Base-by-base conservation (phyloP, 2,113 vertebrate genomes). In the Oncorhynchus keta region DNA sequence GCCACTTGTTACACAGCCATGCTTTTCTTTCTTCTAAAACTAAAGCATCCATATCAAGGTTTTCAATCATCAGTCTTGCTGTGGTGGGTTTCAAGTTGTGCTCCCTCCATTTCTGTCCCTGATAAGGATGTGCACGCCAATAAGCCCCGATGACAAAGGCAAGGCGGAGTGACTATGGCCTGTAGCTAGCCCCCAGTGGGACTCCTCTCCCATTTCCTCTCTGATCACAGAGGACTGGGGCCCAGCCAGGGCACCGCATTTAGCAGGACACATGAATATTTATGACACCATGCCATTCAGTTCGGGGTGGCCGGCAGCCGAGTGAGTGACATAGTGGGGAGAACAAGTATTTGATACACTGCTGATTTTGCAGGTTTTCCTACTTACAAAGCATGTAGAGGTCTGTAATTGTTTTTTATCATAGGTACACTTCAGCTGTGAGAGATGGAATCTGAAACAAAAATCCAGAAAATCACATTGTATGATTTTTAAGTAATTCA, bases 231-330 rank as follows among this genome's bases (percentile, higher is more conserved):
- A 57, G 55, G 55, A 2, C 35, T 68, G 22, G 57, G 49, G 30
- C 26, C 71, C 55, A 14, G 55, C 55, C 55, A 57, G 30, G 75
- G 20, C 49, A 59, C 45, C 11, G 20, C 30, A 45, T 45, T 65
- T 64, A 55, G 51, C 75, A 76, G 55, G 45, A 18, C 24, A 32
- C 2, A 79, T 85, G 48, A 73, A 79, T 81, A 85, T 81, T 74
- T 66, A 81, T 72, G 24, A 39, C n/a, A 55, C 16, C 24, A 48
- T 66, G 2, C 20, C 66, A 26, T 32, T 59, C 48, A 3, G 24
- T n/a, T 74, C 35, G 48, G 14, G 9, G 39, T 11, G 39, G 39
- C 39, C 61, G 39, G 59, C 55, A 32, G 24, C 65, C 32, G 16
- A 30, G 28, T 67, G 65, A 45, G 8, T 11, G 39, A 45, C 39